These are phyloP conservation scores for Cancer borealis DNA, from an alignment of 2,888 invertebrate genomes.

Conservation along the genomic window DNA sequence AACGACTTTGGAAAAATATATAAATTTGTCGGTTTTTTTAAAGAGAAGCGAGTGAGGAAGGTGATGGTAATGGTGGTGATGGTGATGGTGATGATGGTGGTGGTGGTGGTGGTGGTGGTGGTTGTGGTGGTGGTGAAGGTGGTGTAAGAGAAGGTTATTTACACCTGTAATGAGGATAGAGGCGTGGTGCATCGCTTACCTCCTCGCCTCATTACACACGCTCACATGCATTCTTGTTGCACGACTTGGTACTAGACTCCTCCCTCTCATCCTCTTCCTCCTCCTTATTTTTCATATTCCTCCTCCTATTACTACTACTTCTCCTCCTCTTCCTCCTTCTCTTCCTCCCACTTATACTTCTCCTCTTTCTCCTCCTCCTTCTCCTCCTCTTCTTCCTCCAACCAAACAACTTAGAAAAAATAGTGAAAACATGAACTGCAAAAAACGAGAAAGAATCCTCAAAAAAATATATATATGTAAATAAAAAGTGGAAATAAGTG, in stretches of 20 bases:
- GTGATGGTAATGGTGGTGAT: no score
- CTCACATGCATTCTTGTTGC: background rate
- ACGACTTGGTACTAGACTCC: background rate
- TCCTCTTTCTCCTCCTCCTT: no score
- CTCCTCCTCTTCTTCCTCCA: background rate
- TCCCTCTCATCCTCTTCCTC: background rate
- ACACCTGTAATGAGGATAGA: background rate
- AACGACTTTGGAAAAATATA: no score
- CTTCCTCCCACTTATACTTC: background rate
- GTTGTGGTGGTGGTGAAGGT: background rate
- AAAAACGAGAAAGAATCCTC: no score
- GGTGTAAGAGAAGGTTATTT: background rate
- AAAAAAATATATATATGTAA: no score
- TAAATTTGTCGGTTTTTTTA: background rate
- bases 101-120: background rate
- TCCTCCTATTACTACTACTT: background rate
- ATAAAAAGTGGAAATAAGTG: no score
- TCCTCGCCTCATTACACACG: constrained; percentile 53
- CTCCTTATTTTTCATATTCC: background rate
- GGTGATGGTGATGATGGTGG: background rate
- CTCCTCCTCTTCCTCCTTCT: background rate
- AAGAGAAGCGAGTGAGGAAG: background rate
- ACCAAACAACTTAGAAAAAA: no score
- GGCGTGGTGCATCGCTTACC: constrained; percentile 22
- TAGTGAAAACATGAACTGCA: no score